A percentile compares a stretch with the other conserved stretches of the same genome.
Evolutionary conservation across 2,888 invertebrate genomes (phyloP).

Genomic region (Mythimna vitellina): DNA sequence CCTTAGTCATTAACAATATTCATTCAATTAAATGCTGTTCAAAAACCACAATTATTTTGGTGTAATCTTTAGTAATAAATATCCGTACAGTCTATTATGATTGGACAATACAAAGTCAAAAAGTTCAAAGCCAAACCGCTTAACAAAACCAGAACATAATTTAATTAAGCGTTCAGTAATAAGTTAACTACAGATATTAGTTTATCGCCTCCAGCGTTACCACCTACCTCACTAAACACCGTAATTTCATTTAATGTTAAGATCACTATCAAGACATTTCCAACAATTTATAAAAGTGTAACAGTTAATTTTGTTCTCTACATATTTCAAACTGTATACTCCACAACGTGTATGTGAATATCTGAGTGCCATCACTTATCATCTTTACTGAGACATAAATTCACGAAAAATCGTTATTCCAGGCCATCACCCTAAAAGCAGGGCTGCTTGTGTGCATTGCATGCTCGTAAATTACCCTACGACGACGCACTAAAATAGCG

Average conservation of each 20-base stretch:
- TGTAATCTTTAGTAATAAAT: conserved; percentile 37
- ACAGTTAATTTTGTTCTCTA: conserved; percentile 53
- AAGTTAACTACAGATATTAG: conserved; percentile 54
- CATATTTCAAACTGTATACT: conserved; percentile 60
- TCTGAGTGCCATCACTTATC: conserved; percentile 64
- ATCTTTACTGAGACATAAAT: conserved; percentile 80
- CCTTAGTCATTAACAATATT: background rate
- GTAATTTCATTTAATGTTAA: conserved; percentile 71
- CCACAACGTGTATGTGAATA: conserved; percentile 51
- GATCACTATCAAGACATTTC: conserved; percentile 63
- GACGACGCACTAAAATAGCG: conserved; percentile 89
- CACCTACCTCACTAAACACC: conserved; percentile 63
- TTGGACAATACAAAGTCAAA: conserved; percentile 14
- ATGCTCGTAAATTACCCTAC: conserved; percentile 86
- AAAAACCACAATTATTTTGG: background rate
- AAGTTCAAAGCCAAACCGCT: conserved; percentile 46
- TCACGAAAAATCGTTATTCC: conserved; percentile 83
- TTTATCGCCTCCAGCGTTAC: conserved; percentile 65
- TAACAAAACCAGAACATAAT: conserved; percentile 51
- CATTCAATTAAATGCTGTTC: background rate
- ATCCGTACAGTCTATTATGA: conserved; percentile 8
- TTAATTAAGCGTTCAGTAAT: conserved; percentile 53
- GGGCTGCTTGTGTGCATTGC: conserved; percentile 81
- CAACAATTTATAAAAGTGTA: conserved; percentile 52
- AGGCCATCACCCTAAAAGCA: conserved; percentile 85